phyloP scores from a whole-genome alignment of 2,888 invertebrate species.

The Apocheima hispidaria region DNA sequence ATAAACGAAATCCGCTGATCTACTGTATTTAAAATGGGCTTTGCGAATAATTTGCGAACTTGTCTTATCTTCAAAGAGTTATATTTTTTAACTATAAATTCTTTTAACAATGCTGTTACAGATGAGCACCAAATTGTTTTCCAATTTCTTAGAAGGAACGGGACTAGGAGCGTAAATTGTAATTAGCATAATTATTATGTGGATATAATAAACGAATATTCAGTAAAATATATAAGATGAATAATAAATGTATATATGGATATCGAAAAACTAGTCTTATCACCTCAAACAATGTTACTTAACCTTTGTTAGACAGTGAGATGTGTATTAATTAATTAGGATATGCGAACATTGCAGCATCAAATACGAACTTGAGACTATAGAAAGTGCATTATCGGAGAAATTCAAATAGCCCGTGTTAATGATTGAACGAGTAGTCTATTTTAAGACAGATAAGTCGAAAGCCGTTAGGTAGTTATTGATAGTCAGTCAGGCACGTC shows the following conservation, averaged over 20 bases:
- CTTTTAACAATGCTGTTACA: not conserved
- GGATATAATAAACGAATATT: no score
- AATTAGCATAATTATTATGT: no score
- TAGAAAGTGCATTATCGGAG: slow-evolving; percentile 14
- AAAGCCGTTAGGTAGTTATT: slow-evolving; percentile 18
- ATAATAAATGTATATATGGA: no score
- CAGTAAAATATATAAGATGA: not conserved
- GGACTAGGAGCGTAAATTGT: no score
- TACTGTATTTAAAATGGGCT: not conserved
- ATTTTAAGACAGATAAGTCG: slow-evolving; percentile 26
- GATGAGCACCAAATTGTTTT: not conserved
- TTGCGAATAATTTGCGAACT: not conserved
- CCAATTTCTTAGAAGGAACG: no score
- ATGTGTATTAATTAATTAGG: no score
- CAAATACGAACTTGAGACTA: not conserved
- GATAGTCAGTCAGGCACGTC: slow-evolving; percentile 41
- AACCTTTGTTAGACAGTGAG: no score
- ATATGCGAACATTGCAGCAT: not conserved
- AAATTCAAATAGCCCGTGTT: slow-evolving; percentile 19
- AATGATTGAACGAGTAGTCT: slow-evolving; percentile 23
- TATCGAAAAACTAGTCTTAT: no score
- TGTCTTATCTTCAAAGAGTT: not conserved
- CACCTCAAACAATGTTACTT: no score
- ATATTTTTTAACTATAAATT: not conserved
- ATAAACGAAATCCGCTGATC: slow-evolving; percentile 4